Conservation (phyloP, 2,797 vertebrate species). For the Protonibea diacanthus region DNA sequence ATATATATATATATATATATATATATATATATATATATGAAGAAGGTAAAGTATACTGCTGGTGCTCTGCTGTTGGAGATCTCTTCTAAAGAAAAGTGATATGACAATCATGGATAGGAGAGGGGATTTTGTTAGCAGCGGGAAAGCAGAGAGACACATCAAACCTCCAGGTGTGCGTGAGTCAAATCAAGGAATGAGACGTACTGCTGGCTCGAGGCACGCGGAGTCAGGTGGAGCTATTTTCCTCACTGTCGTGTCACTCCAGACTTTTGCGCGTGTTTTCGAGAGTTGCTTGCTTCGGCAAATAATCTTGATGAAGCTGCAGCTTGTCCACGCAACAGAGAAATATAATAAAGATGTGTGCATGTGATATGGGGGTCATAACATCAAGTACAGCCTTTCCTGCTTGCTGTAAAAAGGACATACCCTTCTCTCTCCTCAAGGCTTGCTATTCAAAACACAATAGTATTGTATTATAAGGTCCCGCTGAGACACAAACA, state of each 20-base stretch:
- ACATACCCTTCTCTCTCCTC: background rate
- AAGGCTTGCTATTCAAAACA: constrained; percentile 1
- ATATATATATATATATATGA: no score
- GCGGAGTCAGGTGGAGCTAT: constrained; percentile 69
- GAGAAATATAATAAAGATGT: background rate
- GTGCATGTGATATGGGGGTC: background rate
- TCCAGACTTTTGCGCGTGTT: constrained; percentile 26
- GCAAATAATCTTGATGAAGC: constrained; percentile 10
- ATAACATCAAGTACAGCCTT: background rate
- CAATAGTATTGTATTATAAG: constrained; percentile 1
- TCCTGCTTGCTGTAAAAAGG: background rate
- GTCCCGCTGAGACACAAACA: constrained; percentile 30
- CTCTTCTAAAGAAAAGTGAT: constrained; percentile 29
- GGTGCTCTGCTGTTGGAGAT: background rate
- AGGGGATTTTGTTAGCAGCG: constrained; percentile 43
- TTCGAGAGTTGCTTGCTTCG: constrained; percentile 27
- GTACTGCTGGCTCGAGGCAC: constrained; percentile 50
- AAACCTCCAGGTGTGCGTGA: constrained; percentile 62
- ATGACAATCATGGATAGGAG: constrained; percentile 32
- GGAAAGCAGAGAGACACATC: constrained; percentile 45
- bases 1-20: no score
- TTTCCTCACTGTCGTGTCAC: constrained; percentile 36
- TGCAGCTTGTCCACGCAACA: constrained; percentile 23
- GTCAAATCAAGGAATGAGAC: constrained; percentile 67
- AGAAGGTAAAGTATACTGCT: background rate